Percentiles rank a stretch among this genome's conserved stretches.
These are phyloP conservation scores for Callorhinus ursinus DNA, from an alignment of 2,113 vertebrate genomes.

Conservation along the genomic window DNA sequence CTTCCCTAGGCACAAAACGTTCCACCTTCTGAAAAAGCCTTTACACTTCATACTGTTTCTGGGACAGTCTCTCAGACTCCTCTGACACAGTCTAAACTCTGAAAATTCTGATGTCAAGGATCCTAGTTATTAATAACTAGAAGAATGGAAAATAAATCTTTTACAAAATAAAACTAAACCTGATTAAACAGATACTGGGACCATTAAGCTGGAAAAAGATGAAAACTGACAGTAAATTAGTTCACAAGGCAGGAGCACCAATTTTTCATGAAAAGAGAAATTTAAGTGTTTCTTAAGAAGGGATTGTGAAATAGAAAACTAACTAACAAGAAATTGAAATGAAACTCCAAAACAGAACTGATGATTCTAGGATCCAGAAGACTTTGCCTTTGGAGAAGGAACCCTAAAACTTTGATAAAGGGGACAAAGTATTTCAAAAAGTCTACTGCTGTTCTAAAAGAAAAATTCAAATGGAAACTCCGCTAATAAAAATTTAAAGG, in stretches of 20 bases:
- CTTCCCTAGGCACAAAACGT: slow-evolving; percentile 32
- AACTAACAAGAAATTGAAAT: slow-evolving; percentile 35
- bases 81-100: slow-evolving; percentile 12
- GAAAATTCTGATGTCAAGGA: not conserved
- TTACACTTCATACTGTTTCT: not conserved
- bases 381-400: slow-evolving; percentile 11
- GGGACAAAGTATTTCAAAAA: not conserved
- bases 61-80: slow-evolving; percentile 27
- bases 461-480: slow-evolving; percentile 55
- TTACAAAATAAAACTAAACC: slow-evolving; percentile 15
- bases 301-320: slow-evolving; percentile 24
- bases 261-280: slow-evolving; percentile 22
- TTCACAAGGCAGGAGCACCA: not conserved
- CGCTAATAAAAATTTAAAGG: not conserved
- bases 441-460: slow-evolving; percentile 53
- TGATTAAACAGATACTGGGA: not conserved
- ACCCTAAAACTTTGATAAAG: not conserved
- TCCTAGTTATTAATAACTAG: not conserved
- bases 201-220: not conserved
- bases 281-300: slow-evolving; percentile 33
- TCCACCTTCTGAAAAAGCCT: slow-evolving; percentile 53
- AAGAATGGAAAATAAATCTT: slow-evolving; percentile 43
- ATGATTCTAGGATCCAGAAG: slow-evolving; percentile 5
- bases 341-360: not conserved
- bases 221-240: not conserved